A percentile compares a stretch with the other conserved stretches of the same genome.
Evolutionary conservation across 2,888 invertebrate genomes (phyloP).

Genomic region (Drosophila borborema): DNA sequence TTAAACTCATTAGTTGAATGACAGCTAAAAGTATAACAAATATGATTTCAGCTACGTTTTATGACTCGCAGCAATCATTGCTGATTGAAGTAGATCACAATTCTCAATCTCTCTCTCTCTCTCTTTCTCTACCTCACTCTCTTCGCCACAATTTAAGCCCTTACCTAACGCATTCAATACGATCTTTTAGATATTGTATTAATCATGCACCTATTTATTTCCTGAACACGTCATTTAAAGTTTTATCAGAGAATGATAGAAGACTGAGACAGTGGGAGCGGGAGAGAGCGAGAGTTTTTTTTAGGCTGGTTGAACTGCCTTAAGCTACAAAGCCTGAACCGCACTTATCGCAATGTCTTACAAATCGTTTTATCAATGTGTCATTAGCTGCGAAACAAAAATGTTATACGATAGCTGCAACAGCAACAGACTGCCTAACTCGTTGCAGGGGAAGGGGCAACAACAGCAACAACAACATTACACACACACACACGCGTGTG

Average conservation of each 20-base stretch:
- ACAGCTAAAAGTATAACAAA: not conserved
- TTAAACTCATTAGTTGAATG: not conserved
- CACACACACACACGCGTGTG: constrained; percentile 40
- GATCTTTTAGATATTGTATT: constrained; percentile 19
- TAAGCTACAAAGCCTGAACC: constrained; percentile 80
- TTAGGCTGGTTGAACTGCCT: constrained; percentile 38
- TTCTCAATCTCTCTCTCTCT: too few relatives aligned
- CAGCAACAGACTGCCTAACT: constrained; percentile 14
- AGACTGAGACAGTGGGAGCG: not conserved
- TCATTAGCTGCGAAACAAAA: constrained; percentile 73
- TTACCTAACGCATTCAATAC: not conserved
- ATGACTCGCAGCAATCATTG: constrained; percentile 5
- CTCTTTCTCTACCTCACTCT: too few relatives aligned
- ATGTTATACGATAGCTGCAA: constrained; percentile 72
- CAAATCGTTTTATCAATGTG: constrained; percentile 81
- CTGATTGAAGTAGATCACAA: constrained; percentile 1
- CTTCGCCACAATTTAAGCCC: not conserved
- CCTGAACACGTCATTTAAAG: constrained; percentile 29
- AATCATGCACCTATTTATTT: constrained; percentile 24
- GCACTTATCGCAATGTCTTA: constrained; percentile 78
- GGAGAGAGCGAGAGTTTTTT: constrained; percentile 6
- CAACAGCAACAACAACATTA: constrained; percentile 33
- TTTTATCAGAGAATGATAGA: constrained; percentile 5
- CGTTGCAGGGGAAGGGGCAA: constrained; percentile 10
- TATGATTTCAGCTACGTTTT: not conserved